These are phyloP conservation scores for Muscina levida DNA, from an alignment of 2,888 invertebrate genomes.

Conservation along the genomic window DNA sequence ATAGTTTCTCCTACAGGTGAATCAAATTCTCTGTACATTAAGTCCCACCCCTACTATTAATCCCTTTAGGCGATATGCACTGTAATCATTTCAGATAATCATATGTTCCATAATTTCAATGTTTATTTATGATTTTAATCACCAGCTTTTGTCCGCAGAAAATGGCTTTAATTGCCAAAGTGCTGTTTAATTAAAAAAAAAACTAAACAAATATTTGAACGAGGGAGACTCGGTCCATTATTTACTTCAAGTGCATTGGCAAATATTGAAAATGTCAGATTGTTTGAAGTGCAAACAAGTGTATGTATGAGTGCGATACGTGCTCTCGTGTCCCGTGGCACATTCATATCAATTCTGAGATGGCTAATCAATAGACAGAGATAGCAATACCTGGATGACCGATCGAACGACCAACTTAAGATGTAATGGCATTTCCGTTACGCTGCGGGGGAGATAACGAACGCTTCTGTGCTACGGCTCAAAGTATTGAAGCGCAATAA, in stretches of 20 bases:
- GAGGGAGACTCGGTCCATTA: neutral
- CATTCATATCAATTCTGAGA: conserved; percentile 10
- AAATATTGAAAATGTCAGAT: conserved; percentile 33
- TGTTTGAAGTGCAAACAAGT: neutral
- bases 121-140: conserved; percentile 27
- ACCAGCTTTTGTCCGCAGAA: conserved; percentile 22
- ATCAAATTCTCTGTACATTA: too few species aligned
- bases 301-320: too few species aligned
- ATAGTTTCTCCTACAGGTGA: too few species aligned
- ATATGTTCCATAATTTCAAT: neutral
- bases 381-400: neutral
- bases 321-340: neutral
- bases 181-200: conserved; percentile 29
- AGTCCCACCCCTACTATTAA: conserved; percentile 5
- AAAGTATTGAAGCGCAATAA: conserved; percentile 35
- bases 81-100: conserved; percentile 13
- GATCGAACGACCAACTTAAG: neutral
- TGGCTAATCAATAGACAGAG: conserved; percentile 3
- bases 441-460: neutral
- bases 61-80: neutral
- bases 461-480: neutral
- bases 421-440: conserved; percentile 55
- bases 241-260: conserved; percentile 18
- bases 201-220: neutral
- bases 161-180: conserved; percentile 23